Conservation (phyloP, 2,888 invertebrate genomes). For the Sarcophaga variegata region DNA sequence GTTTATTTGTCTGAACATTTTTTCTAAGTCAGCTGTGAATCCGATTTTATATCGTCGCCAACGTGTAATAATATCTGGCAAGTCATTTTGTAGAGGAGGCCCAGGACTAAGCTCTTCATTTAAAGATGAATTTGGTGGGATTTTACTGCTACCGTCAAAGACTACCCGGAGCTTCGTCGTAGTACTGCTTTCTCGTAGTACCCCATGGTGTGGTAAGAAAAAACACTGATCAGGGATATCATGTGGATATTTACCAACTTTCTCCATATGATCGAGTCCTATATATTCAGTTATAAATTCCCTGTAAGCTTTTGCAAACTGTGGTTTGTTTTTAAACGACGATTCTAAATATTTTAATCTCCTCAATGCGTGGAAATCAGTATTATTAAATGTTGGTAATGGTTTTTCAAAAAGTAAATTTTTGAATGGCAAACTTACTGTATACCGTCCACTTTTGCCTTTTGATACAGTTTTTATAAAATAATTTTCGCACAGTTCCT, state of each 20-base stretch:
- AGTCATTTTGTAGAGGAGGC: conserved; percentile 48
- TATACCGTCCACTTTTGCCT: conserved; percentile 11
- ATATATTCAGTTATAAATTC: conserved; percentile 26
- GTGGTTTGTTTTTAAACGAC: conserved; percentile 16
- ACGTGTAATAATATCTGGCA: conserved; percentile 30
- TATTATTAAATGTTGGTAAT: conserved; percentile 25
- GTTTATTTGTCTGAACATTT: conserved; percentile 50
- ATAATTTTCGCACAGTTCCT: conserved; percentile 36
- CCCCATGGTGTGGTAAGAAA: conserved; percentile 42
- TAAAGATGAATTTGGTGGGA: conserved; percentile 4
- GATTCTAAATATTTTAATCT: conserved; percentile 45
- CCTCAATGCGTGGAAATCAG: conserved; percentile 26
- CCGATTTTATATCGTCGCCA: conserved; percentile 33
- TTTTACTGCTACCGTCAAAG: conserved; percentile 33
- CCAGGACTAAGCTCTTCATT: conserved; percentile 30
- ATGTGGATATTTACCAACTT: conserved; percentile 49
- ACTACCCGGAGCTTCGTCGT: conserved; percentile 43
- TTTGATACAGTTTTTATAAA: conserved; percentile 35
- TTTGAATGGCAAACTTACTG: conserved; percentile 53
- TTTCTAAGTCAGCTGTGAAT: conserved; percentile 40
- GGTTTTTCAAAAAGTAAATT: background rate
- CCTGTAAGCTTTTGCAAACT: conserved; percentile 16
- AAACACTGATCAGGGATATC: conserved; percentile 16
- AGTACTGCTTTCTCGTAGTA: conserved; percentile 29
- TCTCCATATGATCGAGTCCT: conserved; percentile 28